Evolutionary conservation across 1,140 invertebrate species (phyloP).

Genomic region (Drosophila kohkoa): DNA sequence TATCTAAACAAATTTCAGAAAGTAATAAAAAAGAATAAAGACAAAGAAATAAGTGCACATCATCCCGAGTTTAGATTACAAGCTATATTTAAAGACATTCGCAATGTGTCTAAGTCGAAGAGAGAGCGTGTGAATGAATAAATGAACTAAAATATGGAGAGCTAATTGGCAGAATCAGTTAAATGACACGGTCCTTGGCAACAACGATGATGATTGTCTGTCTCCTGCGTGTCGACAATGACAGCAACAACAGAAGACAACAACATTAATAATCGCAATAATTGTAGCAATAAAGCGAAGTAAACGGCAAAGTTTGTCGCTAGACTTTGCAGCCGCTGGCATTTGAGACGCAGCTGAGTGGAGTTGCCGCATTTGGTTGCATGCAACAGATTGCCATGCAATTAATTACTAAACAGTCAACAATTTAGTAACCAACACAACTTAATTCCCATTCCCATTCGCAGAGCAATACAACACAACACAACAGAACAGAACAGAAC

Average conservation of each 20-base stretch:
- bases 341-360: background rate
- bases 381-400: constrained; percentile 34
- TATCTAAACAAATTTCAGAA: too few species aligned
- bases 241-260: background rate
- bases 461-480: background rate
- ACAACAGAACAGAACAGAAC: too few species aligned
- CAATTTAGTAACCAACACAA: constrained; percentile 21
- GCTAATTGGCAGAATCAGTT: constrained; percentile 53
- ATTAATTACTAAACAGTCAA: constrained; percentile 47
- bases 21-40: too few species aligned
- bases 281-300: constrained; percentile 30
- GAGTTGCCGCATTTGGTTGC: constrained; percentile 16
- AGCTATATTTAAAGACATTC: background rate
- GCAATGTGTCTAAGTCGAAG: background rate
- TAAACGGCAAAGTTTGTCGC: constrained; percentile 20
- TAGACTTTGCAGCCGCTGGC: background rate
- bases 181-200: constrained; percentile 20
- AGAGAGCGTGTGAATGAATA: constrained; percentile 1
- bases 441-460: background rate
- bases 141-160: constrained; percentile 12
- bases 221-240: background rate
- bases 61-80: background rate
- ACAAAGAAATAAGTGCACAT: too few species aligned
- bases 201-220: background rate
- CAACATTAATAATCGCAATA: constrained; percentile 32